phyloP scores from a whole-genome alignment of 2,888 invertebrate species.

The Chrysolina oricalcia region DNA sequence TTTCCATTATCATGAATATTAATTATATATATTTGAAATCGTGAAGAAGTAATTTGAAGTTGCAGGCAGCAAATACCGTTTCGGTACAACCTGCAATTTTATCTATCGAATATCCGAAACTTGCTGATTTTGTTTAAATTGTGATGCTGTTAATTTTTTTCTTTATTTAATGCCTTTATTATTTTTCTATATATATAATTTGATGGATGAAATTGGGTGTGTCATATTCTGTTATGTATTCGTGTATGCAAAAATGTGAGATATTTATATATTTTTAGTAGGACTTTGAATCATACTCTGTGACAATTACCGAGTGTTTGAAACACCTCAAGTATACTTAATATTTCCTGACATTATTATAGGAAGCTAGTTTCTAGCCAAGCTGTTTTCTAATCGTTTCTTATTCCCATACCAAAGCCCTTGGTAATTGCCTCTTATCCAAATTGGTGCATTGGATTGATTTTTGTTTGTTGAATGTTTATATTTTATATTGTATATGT shows the following conservation, averaged over 20 bases:
- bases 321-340: background rate
- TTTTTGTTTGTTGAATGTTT: conserved; percentile 47
- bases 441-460: conserved; percentile 31
- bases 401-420: conserved; percentile 49
- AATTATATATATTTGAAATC: conserved; percentile 2
- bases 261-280: conserved; percentile 17
- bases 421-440: conserved; percentile 42
- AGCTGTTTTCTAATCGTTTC: conserved; percentile 31
- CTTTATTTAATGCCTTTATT: conserved; percentile 21
- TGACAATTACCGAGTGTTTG: conserved; percentile 1
- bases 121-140: conserved; percentile 22
- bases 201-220: conserved; percentile 38
- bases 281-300: background rate
- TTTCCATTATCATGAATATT: background rate
- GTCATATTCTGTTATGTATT: conserved; percentile 24
- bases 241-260: conserved; percentile 8
- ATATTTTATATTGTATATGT: conserved; percentile 44
- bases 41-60: conserved; percentile 25
- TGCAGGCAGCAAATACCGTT: conserved; percentile 30
- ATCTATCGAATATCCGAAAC: conserved; percentile 33
- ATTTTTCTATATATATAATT: conserved; percentile 28
- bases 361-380: conserved; percentile 10
- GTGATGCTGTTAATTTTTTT: conserved; percentile 1
- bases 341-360: background rate
- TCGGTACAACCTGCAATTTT: conserved; percentile 28